Percentiles rank a stretch among this genome's conserved stretches.
These are phyloP conservation scores for Ylistrum balloti DNA, from an alignment of 1,140 invertebrate genomes.

Conservation along the genomic window DNA sequence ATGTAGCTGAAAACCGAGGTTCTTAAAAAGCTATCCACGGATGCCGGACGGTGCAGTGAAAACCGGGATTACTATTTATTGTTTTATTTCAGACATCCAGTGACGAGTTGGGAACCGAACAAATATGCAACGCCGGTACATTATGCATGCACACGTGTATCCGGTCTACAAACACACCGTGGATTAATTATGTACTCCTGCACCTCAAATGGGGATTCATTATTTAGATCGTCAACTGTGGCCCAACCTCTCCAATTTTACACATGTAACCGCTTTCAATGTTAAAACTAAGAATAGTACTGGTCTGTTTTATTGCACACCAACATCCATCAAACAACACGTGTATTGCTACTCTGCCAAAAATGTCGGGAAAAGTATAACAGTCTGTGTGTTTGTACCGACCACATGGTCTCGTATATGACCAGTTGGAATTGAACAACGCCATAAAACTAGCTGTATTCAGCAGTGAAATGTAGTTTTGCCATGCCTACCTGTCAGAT, in stretches of 20 bases:
- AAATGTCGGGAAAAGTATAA: conserved; percentile 41
- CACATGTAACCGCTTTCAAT: background rate
- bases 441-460: background rate
- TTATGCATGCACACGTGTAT: background rate
- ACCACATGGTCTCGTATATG: background rate
- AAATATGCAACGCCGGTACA: background rate
- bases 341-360: background rate
- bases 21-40: too few relatives aligned
- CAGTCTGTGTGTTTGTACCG: background rate
- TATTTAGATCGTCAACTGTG: too few relatives aligned
- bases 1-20: too few relatives aligned
- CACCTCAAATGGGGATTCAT: too few relatives aligned
- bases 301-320: too few relatives aligned
- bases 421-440: background rate
- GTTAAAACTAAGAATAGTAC: too few relatives aligned
- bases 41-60: too few relatives aligned
- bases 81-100: too few relatives aligned
- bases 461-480: conserved; percentile 23
- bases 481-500: conserved; percentile 71
- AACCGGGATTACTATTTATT: too few relatives aligned
- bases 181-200: background rate
- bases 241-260: background rate
- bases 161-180: background rate
- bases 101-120: too few relatives aligned
- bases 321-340: conserved; percentile 20